Evolutionary conservation across 1,140 invertebrate genomes (phyloP), one percentile per base, ranked within the genome.

Genomic region (Lutraria rhynchaena): DNA sequence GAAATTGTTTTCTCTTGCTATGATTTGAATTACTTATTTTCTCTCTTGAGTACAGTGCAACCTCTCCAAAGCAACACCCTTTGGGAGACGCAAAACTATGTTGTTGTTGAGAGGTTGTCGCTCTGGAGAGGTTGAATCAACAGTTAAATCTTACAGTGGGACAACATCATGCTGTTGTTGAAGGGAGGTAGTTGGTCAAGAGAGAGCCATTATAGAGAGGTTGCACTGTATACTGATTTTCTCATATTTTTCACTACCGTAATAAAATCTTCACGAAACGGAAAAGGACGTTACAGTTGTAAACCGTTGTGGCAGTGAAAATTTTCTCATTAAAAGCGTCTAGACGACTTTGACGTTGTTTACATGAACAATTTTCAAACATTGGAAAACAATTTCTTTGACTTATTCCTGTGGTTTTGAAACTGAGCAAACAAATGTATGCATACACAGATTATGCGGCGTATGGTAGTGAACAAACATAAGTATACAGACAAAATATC

Each of bases 271-370:
- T 60, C 13, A 41, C 57, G 57, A 5, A 24, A 17, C 57, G 57
- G 27, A 24, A 60, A 60, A 29, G 57, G 13, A 11, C 57, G 57
- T 60, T 60, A 29, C 57, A 5, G 57, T 29, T 29, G 29, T 60
- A 27, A 60, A 19, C 19, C 27, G 15, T 60, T 31, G 9, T 5
- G 13, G 27, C 19, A 60, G 37, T 41, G 37, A 41, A 41, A 41
- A 41, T 7, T 41, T 29, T 5, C 19, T 19, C 27, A 24, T 60
- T 24, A 27, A 5, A 60, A 60, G 57, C 57, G 29, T 60, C 29
- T 60, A 60, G 9, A 60, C 5, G 57, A 60, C 29, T 31, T 5
- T 60, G 29, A 33, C 29, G 27, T 24, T 31, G 11, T 27, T 60
- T 15, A 15, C 22, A 29, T 17, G 13, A 60, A 60, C 19, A 5